Evolutionary conservation across 2,797 vertebrate species (phyloP).

Genomic region (Champsocephalus esox): DNA sequence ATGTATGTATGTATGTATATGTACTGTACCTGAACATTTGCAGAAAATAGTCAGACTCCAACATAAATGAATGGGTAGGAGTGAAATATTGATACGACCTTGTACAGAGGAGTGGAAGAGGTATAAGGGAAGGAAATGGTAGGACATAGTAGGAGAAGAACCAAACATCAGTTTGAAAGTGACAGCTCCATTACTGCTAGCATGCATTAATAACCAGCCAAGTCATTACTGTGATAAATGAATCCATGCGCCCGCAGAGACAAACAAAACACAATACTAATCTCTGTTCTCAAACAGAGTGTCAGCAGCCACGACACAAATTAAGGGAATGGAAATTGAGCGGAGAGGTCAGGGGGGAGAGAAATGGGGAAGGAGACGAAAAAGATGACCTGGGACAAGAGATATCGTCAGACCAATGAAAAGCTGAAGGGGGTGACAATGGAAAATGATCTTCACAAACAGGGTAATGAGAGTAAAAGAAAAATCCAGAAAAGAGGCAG

Average conservation of each 20-base stretch:
- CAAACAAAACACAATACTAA: conserved; percentile 73
- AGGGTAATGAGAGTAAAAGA: background rate
- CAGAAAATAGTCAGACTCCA: background rate
- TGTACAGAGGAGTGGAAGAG: conserved; percentile 1
- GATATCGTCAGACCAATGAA: conserved; percentile 27
- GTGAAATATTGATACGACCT: conserved; percentile 13
- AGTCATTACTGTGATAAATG: conserved; percentile 74
- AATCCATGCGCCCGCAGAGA: conserved; percentile 51
- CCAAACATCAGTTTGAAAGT: conserved; percentile 51
- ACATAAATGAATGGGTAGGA: background rate
- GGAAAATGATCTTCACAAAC: conserved; percentile 32
- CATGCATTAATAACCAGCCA: conserved; percentile 69
- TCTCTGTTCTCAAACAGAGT: conserved; percentile 58
- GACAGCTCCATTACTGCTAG: conserved; percentile 69
- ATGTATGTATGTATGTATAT: background rate
- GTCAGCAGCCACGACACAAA: conserved; percentile 54
- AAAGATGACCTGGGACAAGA: background rate
- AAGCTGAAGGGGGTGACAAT: conserved; percentile 10
- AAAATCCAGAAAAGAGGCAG: background rate
- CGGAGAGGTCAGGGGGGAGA: conserved; percentile 44
- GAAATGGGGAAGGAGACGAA: background rate
- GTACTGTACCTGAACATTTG: background rate
- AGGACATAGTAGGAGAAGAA: background rate
- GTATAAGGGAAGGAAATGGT: background rate
- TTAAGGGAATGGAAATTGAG: conserved; percentile 50